Evolutionary conservation across 2,113 vertebrate species (phyloP).

Genomic region (Pipa parva): DNA sequence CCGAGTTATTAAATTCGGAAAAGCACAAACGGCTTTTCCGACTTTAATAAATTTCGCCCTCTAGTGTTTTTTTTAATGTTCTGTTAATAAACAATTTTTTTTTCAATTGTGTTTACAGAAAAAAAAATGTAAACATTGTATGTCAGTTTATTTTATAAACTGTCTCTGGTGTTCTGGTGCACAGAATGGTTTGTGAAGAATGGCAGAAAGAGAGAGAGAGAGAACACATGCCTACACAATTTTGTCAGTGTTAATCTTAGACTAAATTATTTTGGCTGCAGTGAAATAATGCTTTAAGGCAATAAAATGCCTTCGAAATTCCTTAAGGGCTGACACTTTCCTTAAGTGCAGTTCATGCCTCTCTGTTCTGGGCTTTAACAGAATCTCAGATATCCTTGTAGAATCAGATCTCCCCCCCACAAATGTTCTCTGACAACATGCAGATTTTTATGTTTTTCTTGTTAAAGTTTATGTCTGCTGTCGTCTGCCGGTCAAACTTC

Average conservation of each 20-base stretch:
- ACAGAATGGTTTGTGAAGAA: conserved; percentile 6
- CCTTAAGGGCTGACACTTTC: conserved; percentile 31
- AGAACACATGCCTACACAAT: conserved; percentile 25
- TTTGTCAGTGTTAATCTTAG: conserved; percentile 32
- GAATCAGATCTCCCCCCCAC: conserved; percentile 5
- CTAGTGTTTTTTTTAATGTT: no score
- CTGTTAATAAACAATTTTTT: no score
- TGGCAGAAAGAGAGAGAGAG: conserved; percentile 9
- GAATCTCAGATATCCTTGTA: conserved; percentile 32
- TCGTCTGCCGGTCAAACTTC: not conserved
- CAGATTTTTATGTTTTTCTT: conserved; percentile 8
- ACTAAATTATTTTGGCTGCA: conserved; percentile 35
- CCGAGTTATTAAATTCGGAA: no score
- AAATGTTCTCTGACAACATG: conserved; percentile 11
- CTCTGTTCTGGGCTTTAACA: conserved; percentile 26
- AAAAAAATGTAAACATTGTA: no score
- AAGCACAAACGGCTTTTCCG: no score
- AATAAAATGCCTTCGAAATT: conserved; percentile 37
- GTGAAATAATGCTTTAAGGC: conserved; percentile 33
- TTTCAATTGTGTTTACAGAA: no score
- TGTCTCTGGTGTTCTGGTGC: conserved; percentile 8
- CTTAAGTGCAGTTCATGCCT: conserved; percentile 29
- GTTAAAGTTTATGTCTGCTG: conserved; percentile 2
- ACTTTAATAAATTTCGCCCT: no score
- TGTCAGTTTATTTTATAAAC: not conserved